Percentiles rank a stretch among this genome's conserved stretches.
These are phyloP conservation scores for Papilio demoleus DNA, from an alignment of 2,888 invertebrate species.

Conservation along the genomic window DNA sequence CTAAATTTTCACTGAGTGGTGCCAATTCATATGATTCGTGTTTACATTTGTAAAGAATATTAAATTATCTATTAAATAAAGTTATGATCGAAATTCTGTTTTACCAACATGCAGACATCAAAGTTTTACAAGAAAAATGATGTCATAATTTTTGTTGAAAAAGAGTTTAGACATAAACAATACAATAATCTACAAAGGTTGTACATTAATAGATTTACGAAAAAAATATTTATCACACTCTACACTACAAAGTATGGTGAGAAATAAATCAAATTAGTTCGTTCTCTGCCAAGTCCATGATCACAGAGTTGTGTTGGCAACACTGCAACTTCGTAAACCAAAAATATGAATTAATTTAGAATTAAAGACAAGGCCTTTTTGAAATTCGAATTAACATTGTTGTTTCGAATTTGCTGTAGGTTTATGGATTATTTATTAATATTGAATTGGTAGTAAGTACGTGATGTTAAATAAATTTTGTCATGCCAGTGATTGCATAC, in stretches of 20 bases:
- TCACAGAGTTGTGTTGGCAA: slow-evolving; percentile 66
- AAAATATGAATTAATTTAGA: slow-evolving; percentile 38
- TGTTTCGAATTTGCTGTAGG: background rate
- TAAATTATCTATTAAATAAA: slow-evolving; percentile 34
- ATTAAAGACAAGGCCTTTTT: slow-evolving; percentile 18
- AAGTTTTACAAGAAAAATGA: slow-evolving; percentile 35
- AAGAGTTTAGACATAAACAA: slow-evolving; percentile 44
- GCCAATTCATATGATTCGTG: slow-evolving; percentile 32
- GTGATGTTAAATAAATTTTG: no score
- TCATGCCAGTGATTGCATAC: no score
- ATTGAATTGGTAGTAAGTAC: background rate
- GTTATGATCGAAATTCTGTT: slow-evolving; percentile 24
- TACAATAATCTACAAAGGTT: slow-evolving; percentile 47
- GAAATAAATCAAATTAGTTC: slow-evolving; percentile 76
- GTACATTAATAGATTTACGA: slow-evolving; percentile 44
- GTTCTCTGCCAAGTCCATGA: slow-evolving; percentile 70
- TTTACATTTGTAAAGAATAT: slow-evolving; percentile 35
- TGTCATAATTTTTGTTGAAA: slow-evolving; percentile 31
- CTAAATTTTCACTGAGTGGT: slow-evolving; percentile 1
- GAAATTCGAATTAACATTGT: slow-evolving; percentile 18
- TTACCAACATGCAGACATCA: slow-evolving; percentile 39
- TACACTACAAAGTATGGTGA: slow-evolving; percentile 58
- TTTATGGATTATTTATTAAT: slow-evolving; percentile 21
- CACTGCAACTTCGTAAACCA: slow-evolving; percentile 59
- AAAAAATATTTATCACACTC: slow-evolving; percentile 52